These are phyloP conservation scores for Hiodon alosoides DNA, from an alignment of 2,113 vertebrate genomes.

Conservation along the genomic window DNA sequence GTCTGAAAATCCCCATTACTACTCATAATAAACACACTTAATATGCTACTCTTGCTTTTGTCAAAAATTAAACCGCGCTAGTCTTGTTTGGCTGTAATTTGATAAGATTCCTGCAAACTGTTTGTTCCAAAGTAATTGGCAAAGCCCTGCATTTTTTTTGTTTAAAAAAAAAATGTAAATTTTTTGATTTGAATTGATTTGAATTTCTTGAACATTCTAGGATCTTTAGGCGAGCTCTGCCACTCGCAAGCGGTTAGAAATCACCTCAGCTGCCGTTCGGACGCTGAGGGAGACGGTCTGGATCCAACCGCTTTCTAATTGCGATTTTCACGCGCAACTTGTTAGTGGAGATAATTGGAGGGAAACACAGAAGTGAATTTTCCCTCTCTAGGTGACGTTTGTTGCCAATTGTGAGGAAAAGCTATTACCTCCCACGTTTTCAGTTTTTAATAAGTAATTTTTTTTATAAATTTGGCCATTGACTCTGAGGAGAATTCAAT, in stretches of 20 bases:
- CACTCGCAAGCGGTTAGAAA: background rate
- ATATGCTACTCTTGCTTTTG: slow-evolving; percentile 22
- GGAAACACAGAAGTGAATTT: background rate
- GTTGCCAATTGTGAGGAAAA: background rate
- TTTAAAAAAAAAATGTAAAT: background rate
- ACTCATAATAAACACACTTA: slow-evolving; percentile 25
- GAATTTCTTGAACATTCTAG: background rate
- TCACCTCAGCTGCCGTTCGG: background rate
- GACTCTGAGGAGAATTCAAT: too few species aligned
- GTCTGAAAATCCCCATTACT: slow-evolving; percentile 34
- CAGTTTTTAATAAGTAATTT: too few species aligned
- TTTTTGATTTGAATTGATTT: too few species aligned
- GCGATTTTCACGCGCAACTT: slow-evolving; percentile 17
- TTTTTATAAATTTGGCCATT: too few species aligned
- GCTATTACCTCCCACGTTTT: too few species aligned
- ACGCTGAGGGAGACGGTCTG: background rate
- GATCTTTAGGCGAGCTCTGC: slow-evolving; percentile 3
- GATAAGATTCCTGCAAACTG: slow-evolving; percentile 19
- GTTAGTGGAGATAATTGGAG: slow-evolving; percentile 19
- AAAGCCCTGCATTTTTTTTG: slow-evolving; percentile 5
- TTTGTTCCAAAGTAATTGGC: slow-evolving; percentile 27
- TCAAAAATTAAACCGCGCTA: slow-evolving; percentile 26
- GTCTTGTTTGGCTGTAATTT: slow-evolving; percentile 10
- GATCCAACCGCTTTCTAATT: slow-evolving; percentile 22
- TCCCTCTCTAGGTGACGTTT: background rate